Percentiles rank a stretch among this genome's conserved stretches.
These are phyloP conservation scores for Petaurus breviceps DNA, from an alignment of 2,113 vertebrate species.

Conservation along the genomic window DNA sequence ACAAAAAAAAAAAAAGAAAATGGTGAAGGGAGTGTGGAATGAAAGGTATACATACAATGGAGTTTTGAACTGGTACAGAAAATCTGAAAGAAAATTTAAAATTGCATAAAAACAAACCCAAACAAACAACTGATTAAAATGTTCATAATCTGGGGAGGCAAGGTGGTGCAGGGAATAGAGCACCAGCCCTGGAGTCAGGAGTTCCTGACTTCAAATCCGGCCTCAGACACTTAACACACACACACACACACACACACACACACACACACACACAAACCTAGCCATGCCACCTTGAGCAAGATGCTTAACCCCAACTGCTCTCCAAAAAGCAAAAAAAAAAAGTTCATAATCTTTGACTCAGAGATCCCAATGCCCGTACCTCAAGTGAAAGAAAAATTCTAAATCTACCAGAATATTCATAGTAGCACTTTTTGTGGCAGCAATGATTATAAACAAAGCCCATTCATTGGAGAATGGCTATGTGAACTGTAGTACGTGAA, in stretches of 20 bases:
- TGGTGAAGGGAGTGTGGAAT: not conserved
- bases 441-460: not conserved
- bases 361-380: not conserved
- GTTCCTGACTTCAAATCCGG: too few species aligned
- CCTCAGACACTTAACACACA: too few species aligned
- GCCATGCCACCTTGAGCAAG: too few species aligned
- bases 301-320: too few species aligned
- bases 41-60: not conserved
- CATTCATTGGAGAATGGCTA: not conserved
- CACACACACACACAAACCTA: too few species aligned
- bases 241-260: too few species aligned
- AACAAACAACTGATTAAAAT: not conserved
- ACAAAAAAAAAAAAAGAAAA: not conserved
- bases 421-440: not conserved
- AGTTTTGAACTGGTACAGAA: not conserved
- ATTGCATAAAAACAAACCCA: not conserved
- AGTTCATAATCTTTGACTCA: not conserved
- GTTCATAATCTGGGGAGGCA: not conserved
- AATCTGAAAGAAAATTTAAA: not conserved
- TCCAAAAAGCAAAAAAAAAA: not conserved
- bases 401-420: not conserved
- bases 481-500: not conserved
- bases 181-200: too few species aligned
- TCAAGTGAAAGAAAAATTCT: not conserved
- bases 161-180: too few species aligned